These are phyloP conservation scores for Dromococcyx pavoninus DNA, from an alignment of 2,797 vertebrate species.

Conservation along the genomic window DNA sequence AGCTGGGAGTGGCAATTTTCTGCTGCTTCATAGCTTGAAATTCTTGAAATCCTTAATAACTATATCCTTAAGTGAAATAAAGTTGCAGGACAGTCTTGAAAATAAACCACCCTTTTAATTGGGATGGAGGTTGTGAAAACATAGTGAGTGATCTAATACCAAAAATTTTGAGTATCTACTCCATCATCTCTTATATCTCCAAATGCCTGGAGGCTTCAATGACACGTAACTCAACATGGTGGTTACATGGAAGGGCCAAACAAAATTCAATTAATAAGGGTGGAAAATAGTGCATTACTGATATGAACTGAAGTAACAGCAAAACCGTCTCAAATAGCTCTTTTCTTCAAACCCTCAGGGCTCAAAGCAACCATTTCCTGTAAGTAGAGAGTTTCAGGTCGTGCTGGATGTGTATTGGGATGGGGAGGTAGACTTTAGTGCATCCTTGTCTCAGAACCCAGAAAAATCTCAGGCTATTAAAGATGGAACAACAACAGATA, in stretches of 20 bases:
- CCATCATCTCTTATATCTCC: neutral
- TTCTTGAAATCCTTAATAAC: constrained; percentile 30
- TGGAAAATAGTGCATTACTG: neutral
- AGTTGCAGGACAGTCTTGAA: neutral
- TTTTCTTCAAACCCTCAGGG: neutral
- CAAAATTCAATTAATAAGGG: neutral
- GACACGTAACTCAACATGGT: neutral
- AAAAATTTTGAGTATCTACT: neutral
- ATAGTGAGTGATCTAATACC: neutral
- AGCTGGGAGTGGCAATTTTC: neutral
- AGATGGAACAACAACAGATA: too few species aligned
- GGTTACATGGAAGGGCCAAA: neutral
- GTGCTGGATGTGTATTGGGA: neutral
- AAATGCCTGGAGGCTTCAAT: neutral
- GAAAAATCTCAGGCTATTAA: too few species aligned
- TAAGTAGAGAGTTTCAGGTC: neutral
- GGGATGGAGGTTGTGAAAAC: neutral
- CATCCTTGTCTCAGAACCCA: neutral
- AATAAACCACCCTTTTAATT: neutral
- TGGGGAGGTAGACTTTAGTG: neutral
- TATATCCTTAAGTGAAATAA: neutral
- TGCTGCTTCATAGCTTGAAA: neutral
- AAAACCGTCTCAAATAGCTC: neutral
- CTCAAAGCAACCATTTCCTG: neutral
- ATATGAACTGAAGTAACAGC: neutral